phyloP scores from a whole-genome alignment of 2,797 vertebrate genomes.

The Harpagifer antarcticus region DNA sequence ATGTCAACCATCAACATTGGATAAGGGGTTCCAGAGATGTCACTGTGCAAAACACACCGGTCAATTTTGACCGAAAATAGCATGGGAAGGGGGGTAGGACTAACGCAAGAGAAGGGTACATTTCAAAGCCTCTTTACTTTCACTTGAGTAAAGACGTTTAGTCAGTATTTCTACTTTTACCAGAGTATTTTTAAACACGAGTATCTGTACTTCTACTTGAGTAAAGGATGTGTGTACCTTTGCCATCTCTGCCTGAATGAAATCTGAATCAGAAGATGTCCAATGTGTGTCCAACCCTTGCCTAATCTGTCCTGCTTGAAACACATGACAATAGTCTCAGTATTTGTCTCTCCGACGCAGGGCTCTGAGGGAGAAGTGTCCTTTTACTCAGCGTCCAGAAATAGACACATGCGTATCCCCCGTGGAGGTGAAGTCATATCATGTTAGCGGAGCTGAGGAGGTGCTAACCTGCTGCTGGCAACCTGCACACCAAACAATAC shows the following conservation, averaged over 20 bases:
- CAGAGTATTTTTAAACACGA: no score
- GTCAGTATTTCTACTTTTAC: no score
- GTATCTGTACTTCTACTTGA: no score
- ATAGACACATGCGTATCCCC: conserved; percentile 79
- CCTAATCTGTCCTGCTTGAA: conserved; percentile 42
- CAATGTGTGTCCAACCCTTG: conserved; percentile 24
- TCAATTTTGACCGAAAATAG: no score
- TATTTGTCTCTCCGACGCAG: conserved; percentile 51
- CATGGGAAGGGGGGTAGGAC: no score
- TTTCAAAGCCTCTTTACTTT: no score
- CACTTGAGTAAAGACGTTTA: no score
- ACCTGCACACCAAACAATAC: conserved; percentile 82
- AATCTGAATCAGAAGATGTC: not conserved
- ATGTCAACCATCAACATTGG: no score
- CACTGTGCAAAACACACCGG: no score
- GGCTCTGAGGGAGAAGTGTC: conserved; percentile 78
- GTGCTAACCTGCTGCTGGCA: conserved; percentile 86
- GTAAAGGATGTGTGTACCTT: no score
- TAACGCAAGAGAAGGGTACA: no score
- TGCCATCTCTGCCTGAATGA: not conserved
- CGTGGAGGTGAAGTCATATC: conserved; percentile 80
- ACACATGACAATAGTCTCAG: conserved; percentile 38
- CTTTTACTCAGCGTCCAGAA: conserved; percentile 81
- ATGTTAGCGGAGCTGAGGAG: conserved; percentile 82
- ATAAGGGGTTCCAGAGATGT: no score